A percentile compares a stretch with the other conserved stretches of the same genome.
Conservation (phyloP, 2,797 vertebrate genomes). For the Poeciliopsis presidionis region DNA sequence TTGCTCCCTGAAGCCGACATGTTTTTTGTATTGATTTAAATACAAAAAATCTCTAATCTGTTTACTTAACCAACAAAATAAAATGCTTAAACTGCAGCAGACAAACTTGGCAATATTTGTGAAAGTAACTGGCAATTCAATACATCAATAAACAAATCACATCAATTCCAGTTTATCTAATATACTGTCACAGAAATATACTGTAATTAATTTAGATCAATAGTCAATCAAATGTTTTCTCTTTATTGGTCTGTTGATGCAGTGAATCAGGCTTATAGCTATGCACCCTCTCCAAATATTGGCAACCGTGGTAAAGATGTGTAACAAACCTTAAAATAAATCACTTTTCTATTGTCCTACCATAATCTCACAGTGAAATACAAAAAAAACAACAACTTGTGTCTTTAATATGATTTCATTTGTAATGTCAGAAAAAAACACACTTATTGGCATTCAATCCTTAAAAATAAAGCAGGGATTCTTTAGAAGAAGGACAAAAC, state of each 20-base stretch:
- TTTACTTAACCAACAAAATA: not conserved
- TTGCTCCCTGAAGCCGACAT: conserved; percentile 63
- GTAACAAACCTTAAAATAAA: not conserved
- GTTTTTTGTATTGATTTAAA: conserved; percentile 10
- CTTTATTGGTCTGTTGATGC: conserved; percentile 10
- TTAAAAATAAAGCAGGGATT: not conserved
- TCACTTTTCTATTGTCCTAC: not conserved
- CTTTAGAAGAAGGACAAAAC: too few relatives aligned
- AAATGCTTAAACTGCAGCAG: not conserved
- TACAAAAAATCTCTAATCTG: not conserved
- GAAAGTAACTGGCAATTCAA: not conserved
- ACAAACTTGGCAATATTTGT: not conserved
- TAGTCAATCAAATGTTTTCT: not conserved
- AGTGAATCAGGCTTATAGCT: conserved; percentile 23
- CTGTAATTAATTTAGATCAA: not conserved
- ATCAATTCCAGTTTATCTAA: not conserved
- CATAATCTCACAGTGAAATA: not conserved
- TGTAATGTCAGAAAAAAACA: not conserved
- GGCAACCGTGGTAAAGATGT: not conserved
- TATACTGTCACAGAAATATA: not conserved
- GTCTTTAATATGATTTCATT: not conserved
- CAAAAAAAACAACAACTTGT: not conserved
- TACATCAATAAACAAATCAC: not conserved
- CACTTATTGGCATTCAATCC: not conserved
- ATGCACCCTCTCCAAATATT: not conserved